A percentile compares a stretch with the other conserved stretches of the same genome.
These are phyloP conservation scores for Cydia strobilella DNA, from an alignment of 1,140 invertebrate genomes.

Conservation along the genomic window DNA sequence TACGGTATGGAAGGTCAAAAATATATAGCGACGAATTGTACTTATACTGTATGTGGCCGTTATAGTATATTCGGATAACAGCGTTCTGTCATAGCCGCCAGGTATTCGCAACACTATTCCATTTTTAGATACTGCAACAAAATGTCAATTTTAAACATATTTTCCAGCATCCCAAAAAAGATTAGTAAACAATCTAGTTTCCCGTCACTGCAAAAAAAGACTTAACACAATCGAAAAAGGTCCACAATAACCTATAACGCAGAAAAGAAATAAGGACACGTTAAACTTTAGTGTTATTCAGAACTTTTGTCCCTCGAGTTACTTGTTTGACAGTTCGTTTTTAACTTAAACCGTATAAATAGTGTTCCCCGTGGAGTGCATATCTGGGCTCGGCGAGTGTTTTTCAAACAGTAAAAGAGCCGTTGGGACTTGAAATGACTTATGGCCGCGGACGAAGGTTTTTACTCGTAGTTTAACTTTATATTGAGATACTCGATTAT, in stretches of 20 bases:
- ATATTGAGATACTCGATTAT: too few relatives aligned
- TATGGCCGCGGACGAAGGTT: not conserved
- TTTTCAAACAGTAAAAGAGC: conserved; percentile 59
- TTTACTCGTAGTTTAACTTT: not conserved
- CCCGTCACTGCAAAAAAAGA: not conserved
- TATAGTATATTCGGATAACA: not conserved
- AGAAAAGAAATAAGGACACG: conserved; percentile 60
- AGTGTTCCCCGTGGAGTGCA: conserved; percentile 54
- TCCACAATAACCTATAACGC: not conserved
- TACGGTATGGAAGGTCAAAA: too few relatives aligned
- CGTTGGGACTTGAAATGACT: conserved; percentile 32
- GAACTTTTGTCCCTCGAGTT: conserved; percentile 58
- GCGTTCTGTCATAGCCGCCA: not conserved
- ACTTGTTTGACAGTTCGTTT: conserved; percentile 66
- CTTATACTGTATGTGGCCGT: too few relatives aligned
- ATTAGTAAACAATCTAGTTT: conserved; percentile 6
- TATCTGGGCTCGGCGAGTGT: conserved; percentile 54
- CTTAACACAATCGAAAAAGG: not conserved
- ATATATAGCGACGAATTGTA: too few relatives aligned
- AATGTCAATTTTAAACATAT: conserved; percentile 6
- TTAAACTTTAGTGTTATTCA: conserved; percentile 54
- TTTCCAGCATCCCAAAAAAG: not conserved
- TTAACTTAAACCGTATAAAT: conserved; percentile 66
- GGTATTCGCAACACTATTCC: not conserved
- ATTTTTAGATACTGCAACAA: not conserved